Percentiles rank a stretch among this genome's conserved stretches.
Conservation (phyloP, 1,140 invertebrate genomes). For the Hylaeus volcanicus region DNA sequence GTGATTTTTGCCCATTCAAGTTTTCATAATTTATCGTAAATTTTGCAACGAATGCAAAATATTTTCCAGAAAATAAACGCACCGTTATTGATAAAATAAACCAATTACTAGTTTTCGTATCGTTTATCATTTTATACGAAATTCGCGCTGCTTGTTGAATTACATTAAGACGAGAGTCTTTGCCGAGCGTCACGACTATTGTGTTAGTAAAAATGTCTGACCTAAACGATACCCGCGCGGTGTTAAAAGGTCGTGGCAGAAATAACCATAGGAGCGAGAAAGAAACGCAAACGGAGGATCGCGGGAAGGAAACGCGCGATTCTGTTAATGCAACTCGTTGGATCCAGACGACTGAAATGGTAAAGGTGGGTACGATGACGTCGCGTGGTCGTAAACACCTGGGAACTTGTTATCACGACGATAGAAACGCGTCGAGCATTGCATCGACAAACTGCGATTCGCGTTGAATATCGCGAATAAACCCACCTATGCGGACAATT, state of each 20-base stretch:
- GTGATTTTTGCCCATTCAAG: too few species aligned
- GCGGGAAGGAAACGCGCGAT: background rate
- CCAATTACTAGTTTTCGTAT: background rate
- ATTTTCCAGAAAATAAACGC: too few species aligned
- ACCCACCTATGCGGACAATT: too few species aligned
- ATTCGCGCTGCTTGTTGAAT: background rate
- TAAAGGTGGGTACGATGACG: constrained; percentile 57
- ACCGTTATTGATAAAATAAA: too few species aligned
- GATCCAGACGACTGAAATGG: constrained; percentile 20
- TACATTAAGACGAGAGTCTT: background rate
- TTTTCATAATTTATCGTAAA: too few species aligned
- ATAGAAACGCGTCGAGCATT: constrained; percentile 29
- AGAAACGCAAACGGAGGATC: background rate
- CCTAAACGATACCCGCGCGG: background rate
- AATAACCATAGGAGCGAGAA: background rate
- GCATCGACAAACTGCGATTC: constrained; percentile 2
- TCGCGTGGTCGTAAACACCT: constrained; percentile 58
- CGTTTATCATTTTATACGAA: background rate
- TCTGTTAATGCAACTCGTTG: background rate
- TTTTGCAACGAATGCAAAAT: too few species aligned
- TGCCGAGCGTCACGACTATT: background rate
- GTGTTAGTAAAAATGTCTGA: background rate
- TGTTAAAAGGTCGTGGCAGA: background rate
- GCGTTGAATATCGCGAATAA: too few species aligned
- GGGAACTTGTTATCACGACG: constrained; percentile 42